A percentile compares a stretch with the other conserved stretches of the same genome.
These are phyloP conservation scores for Argyra leucocephala DNA, from an alignment of 2,888 invertebrate species.

Conservation along the genomic window DNA sequence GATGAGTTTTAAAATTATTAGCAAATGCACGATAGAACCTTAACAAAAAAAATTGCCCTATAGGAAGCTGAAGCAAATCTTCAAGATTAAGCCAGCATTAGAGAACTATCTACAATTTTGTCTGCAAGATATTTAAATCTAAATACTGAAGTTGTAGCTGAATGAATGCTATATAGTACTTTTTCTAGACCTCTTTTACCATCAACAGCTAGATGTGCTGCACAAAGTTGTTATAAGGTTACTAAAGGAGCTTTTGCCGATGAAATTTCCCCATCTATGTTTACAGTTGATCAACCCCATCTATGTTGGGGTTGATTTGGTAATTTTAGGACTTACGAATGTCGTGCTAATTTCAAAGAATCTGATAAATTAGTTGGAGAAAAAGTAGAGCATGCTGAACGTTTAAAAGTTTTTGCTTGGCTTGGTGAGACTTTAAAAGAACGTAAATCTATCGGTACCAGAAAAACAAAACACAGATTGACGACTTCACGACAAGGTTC, in stretches of 20 bases:
- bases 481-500: constrained; percentile 90
- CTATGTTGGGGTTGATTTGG: constrained; percentile 85
- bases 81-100: constrained; percentile 70
- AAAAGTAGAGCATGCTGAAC: constrained; percentile 63
- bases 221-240: constrained; percentile 77
- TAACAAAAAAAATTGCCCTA: too few species aligned
- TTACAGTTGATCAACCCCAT: constrained; percentile 58
- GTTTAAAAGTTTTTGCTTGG: constrained; percentile 81
- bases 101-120: constrained; percentile 68
- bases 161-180: constrained; percentile 75
- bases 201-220: constrained; percentile 65
- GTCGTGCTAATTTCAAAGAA: constrained; percentile 73
- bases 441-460: constrained; percentile 96
- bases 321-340: constrained; percentile 94
- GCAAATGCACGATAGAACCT: too few species aligned
- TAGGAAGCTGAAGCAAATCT: too few species aligned
- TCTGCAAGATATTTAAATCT: constrained; percentile 66
- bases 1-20: too few species aligned
- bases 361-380: constrained; percentile 70
- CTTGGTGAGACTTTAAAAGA: constrained; percentile 95
- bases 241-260: constrained; percentile 91
- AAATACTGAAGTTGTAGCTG: constrained; percentile 84
- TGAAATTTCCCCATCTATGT: constrained; percentile 93
- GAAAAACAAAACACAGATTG: too few species aligned
- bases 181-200: constrained; percentile 63